Evolutionary conservation across 2,888 invertebrate species (phyloP), one percentile per base, ranked within the genome.

Genomic region (Encarsia formosa): DNA sequence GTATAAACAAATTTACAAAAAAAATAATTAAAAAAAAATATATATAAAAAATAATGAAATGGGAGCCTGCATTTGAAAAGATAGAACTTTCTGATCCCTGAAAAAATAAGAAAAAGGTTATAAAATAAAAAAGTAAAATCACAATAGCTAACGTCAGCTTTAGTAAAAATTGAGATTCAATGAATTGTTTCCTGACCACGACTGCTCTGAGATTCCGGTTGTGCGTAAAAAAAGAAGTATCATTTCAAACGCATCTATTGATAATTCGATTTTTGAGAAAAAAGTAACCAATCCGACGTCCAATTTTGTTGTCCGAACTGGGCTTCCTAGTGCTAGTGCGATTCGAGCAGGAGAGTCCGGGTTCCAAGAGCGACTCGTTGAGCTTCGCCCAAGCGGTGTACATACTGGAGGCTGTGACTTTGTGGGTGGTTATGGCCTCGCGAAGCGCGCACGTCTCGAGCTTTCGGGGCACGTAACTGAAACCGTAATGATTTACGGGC

Each of bases 401-500:
- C 76, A 81, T 78, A 53, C 69, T 74, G 18, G 75, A 71, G 18
- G 77, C 75, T 54, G 74, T 78, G 15, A 82, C 70, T 60, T 79
- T 78, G 63, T 83, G 83, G 52, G 80, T 76, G 0, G 81, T 80
- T 20, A 82, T 77, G 46, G 76, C 75, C 37, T 75, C 77, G 58
- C 72, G 76, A 37, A 79, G 76, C 22, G 75, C 74, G 60, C 83
- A 83, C 20, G 75, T 65, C 52, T 80, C 78, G 65, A 69, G 68
- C 63, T 69, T 78, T 63, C 74, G 75, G 64, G 72, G 73, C 41
- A 70, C 64, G 60, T 82, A 84, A 62, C 81, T 79, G 71, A 88
- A 88, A 18, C 81, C 77, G 2, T 81, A 75, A 72, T 85, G 81
- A 74, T 86, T 83, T 24, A 78, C 77, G 0, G 87, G 83, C 5